Evolutionary conservation across 2,888 invertebrate genomes (phyloP), one percentile per base, ranked within the genome.

Genomic region (Venusia cambrica): DNA sequence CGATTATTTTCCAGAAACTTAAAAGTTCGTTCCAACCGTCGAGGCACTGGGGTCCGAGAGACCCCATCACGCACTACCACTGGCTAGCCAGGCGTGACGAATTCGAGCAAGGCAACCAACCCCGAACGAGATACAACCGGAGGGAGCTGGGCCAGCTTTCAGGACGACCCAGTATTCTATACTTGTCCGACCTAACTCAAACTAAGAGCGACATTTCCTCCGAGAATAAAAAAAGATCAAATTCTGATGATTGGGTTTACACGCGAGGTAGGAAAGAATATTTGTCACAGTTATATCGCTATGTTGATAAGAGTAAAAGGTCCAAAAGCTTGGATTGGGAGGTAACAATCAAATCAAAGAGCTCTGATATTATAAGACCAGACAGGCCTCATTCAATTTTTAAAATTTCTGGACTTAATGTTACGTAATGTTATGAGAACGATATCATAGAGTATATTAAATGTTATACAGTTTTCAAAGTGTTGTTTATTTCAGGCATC

Each of bases 11-110:
- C 37, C 75, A 85, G 85, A 85, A 85, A 48, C 48, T 85, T 37
- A 75, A 69, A 44, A 68, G 77, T 11, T 75, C 85, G 5, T 81
- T 85, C 49, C 60, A 54, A 35, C 77, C 85, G 2, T 75, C 84
- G 1, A 62, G 83, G 1, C 79, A 81, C 36, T 87, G 85, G 85
- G 85, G 85, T 1, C 85, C 85, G 0, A 60, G 80, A 14, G 84
- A 85, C 45, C 84, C 84, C 3, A 78, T 87, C 41, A 71, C 75
- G 0, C 83, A 83, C 40, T 79, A 84, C 55, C 78, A 81, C 53
- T 85, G 85, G 85, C 43, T 77, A 36, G 66, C 76, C 4, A 59
- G 74, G 1, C 64, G 83, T 1, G 75, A 78, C 11, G 72, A 73
- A 29, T 26, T 49, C 2, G 60, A 59, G 1, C 47, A 61, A 1